Evolutionary conservation across 2,797 vertebrate species (phyloP).

Genomic region (Liasis olivaceus): DNA sequence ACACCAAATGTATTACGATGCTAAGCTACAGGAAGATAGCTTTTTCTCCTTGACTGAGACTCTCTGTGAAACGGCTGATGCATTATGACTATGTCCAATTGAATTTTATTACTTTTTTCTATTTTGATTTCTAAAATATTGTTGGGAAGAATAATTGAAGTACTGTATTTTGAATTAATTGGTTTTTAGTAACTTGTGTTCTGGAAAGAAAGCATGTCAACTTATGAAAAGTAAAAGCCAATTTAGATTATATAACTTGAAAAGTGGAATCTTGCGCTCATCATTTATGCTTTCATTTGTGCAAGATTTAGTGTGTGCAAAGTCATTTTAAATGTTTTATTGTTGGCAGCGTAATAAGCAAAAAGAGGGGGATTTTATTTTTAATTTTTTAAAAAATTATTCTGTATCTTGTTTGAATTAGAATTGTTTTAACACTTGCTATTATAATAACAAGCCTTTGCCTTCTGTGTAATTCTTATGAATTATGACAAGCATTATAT

Average conservation of each 20-base stretch:
- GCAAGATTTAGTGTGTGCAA: constrained; percentile 51
- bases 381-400: constrained; percentile 11
- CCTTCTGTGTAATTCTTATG: constrained; percentile 6
- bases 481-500: neutral
- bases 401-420: constrained; percentile 18
- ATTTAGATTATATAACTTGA: constrained; percentile 51
- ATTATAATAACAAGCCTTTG: constrained; percentile 5
- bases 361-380: constrained; percentile 18
- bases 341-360: constrained; percentile 52
- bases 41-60: neutral
- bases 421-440: constrained; percentile 34
- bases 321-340: constrained; percentile 50
- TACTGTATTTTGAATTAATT: constrained; percentile 47
- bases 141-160: constrained; percentile 26
- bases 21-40: neutral
- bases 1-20: neutral
- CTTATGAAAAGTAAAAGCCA: constrained; percentile 57
- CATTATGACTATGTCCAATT: neutral
- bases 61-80: neutral
- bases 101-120: constrained; percentile 15
- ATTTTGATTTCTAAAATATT: neutral
- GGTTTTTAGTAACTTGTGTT: constrained; percentile 48
- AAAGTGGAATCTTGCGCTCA: constrained; percentile 49
- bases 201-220: constrained; percentile 37
- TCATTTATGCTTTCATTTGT: constrained; percentile 63